Evolutionary conservation across 2,797 vertebrate species (phyloP).

Genomic region (Leptodactylus fallax): DNA sequence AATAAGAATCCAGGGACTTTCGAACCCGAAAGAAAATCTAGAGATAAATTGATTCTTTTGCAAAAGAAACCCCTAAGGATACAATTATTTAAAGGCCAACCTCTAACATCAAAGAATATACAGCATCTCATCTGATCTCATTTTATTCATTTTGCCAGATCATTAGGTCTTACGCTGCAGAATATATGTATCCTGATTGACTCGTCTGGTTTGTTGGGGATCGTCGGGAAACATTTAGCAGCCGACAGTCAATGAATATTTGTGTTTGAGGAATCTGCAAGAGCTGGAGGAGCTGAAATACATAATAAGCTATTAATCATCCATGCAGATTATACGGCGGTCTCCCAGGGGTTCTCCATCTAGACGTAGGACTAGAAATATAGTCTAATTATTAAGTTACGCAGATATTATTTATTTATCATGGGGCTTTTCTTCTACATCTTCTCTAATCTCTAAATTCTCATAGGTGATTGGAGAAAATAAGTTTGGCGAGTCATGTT

Average conservation of each 20-base stretch:
- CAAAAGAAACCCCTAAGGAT: slow-evolving; percentile 20
- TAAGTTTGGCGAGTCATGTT: too few relatives aligned
- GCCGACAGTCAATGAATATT: slow-evolving; percentile 12
- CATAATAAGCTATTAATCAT: slow-evolving; percentile 14
- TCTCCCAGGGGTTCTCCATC: not conserved
- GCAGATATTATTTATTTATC: not conserved
- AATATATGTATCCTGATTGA: slow-evolving; percentile 15
- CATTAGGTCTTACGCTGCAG: slow-evolving; percentile 23
- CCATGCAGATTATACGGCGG: not conserved
- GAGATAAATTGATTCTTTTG: slow-evolving; percentile 25
- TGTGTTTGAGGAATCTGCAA: not conserved
- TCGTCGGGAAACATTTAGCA: not conserved
- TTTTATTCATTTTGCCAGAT: slow-evolving; percentile 15
- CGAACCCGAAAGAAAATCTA: slow-evolving; percentile 8
- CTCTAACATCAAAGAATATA: slow-evolving; percentile 24
- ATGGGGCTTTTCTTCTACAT: not conserved
- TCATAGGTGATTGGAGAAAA: not conserved
- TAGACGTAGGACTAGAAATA: not conserved
- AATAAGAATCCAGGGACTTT: slow-evolving; percentile 6
- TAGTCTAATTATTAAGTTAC: not conserved
- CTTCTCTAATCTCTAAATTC: not conserved
- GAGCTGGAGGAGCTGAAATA: not conserved
- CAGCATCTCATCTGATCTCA: slow-evolving; percentile 15
- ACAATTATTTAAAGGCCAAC: slow-evolving; percentile 38
- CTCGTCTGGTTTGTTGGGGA: not conserved